Base-by-base conservation (phyloP, 1,140 invertebrate genomes). In the Hormaphis cornu region DNA sequence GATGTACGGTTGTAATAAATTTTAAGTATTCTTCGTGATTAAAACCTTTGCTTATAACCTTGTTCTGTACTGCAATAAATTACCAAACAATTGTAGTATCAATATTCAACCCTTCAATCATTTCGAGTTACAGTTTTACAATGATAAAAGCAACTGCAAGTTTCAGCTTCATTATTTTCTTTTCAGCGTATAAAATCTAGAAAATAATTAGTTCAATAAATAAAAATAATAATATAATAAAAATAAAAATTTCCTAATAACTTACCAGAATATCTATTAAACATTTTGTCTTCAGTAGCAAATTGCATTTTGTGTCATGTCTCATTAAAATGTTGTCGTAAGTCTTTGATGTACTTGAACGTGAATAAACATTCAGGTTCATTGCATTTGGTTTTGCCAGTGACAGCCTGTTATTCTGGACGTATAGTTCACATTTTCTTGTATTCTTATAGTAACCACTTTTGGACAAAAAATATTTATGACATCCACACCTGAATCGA, bases 1-100 rank as follows among this genome's bases (percentile, higher is more conserved):
- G 58, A 63, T 28, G 58, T 63, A 22, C 58, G 46, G 46, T 63
- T 46, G 46, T 63, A 30, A 46, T 63, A 44, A 8, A 63, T 63
- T 63, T 44, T 46, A 20, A 63, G 26, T 12, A 42, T 46, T 12
- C 58, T 40, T 63, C 46, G 58, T 28, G 40, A 63, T 28, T 63
- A 44, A 44, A 63, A 46, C 5, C 46, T 63, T 18, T 20, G 24
- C 2, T 7, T 63, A 14, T 26, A 14, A 30, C n/a, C 26, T 63
- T 42, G 24, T 46, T 18, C 20, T 46, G 26, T 3, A 46, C 26
- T 63, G 0, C 46, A n/a, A 18, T 63, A 63, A 46, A 44, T 63
- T 18, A 24, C 40, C 30, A 40, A 63, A 46, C 40, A 30, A 20
- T 63, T 63, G 9, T 40, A 63, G 30, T 58, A 58, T 35, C 58